Evolutionary conservation across 1,140 invertebrate genomes (phyloP).

Genomic region (Orchestia grillus): DNA sequence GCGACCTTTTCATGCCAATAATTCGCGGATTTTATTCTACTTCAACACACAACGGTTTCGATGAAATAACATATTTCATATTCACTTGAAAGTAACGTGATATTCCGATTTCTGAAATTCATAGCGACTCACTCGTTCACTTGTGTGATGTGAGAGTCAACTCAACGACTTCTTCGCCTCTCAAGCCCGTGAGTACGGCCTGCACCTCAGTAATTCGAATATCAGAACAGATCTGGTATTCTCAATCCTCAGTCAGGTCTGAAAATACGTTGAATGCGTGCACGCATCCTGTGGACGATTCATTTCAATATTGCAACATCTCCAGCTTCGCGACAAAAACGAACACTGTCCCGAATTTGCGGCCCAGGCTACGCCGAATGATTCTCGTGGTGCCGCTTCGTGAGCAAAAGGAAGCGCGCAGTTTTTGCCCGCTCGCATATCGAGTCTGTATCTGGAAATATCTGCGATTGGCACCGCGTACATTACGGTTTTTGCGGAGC

Average conservation of each 20-base stretch:
- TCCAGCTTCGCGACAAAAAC: constrained; percentile 20
- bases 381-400: neutral
- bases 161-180: no score
- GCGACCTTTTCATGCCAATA: no score
- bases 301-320: neutral
- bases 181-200: neutral
- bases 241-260: neutral
- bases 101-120: no score
- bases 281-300: neutral
- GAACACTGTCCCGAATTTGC: neutral
- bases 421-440: neutral
- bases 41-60: no score
- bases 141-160: no score
- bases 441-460: constrained; percentile 8
- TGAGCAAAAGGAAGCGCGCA: neutral
- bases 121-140: no score
- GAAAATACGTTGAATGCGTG: neutral
- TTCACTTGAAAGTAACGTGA: no score
- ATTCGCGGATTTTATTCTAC: no score
- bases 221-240: neutral
- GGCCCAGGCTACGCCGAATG: neutral
- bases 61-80: no score
- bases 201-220: neutral
- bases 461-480: constrained; percentile 20
- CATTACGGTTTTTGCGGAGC: constrained; percentile 35